Evolutionary conservation across 2,888 invertebrate species (phyloP), one percentile per base, ranked within the genome.

Genomic region (Serrognathus titanus): DNA sequence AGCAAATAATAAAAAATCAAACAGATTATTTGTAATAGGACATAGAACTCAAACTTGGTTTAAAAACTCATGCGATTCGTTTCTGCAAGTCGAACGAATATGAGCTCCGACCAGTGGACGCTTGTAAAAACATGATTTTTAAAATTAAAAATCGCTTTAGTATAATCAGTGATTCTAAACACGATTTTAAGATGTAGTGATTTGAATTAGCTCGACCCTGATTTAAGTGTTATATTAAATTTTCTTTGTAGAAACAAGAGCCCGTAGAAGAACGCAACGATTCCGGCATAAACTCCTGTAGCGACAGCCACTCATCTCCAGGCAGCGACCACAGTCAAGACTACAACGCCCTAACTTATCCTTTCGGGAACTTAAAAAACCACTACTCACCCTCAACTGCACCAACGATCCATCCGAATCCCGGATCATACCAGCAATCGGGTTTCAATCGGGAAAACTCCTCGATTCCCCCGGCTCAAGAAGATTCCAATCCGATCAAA

Each of bases 381-480:
- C 38, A 24, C 38, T 50, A 55, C 45, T 54, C 56, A 13, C 55
- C 61, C 10, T 59, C 59, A n/a, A 49, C 58, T 16, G 48, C 58
- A 16, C 55, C 55, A 5, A 36, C 31, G 9, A 45, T 5, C 1
- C 7, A 12, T 1, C 31, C 45, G 10, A 16, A 38, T 12, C 50
- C 43, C 3, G 16, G 8, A 16, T 3, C 3, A 9, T 43, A 48
- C 12, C 50, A 49, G 11, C 51, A 80, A 76, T 13, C 57, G 37
- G 83, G 83, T 0, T 85, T 85, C 67, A 84, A 80, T 66, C 80
- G 85, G 0, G 85, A 85, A 0, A 83, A 83, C 6, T 80, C 83
- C 41, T 57, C 7, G 49, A 51, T 24, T 31, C 66, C 51, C 53
- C 61, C 3, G 67, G 70, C 2, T 69, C 69, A 5, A 61, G 65